A percentile compares a stretch with the other conserved stretches of the same genome.
Conservation (phyloP, 2,113 vertebrate species). For the Bos javanicus region DNA sequence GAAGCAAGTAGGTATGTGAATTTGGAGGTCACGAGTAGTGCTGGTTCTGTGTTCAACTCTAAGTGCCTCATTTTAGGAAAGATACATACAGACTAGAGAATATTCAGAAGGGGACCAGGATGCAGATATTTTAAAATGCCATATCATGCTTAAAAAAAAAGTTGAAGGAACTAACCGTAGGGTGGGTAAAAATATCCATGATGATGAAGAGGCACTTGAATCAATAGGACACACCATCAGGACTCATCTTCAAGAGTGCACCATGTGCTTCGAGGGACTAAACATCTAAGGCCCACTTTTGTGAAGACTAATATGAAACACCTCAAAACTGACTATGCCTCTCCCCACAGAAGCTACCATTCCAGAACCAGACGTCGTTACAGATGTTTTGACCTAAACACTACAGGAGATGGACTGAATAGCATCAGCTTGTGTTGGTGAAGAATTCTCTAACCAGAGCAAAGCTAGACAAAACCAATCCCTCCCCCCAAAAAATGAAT, state of each 20-base stretch:
- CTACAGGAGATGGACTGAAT: neutral
- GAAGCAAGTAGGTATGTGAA: neutral
- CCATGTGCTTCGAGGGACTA: neutral
- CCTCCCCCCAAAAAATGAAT: neutral
- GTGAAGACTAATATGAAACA: neutral
- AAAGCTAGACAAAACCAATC: neutral
- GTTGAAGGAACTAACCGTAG: neutral
- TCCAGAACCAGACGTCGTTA: neutral
- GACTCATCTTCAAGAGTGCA: neutral
- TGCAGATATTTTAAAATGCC: neutral
- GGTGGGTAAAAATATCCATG: neutral
- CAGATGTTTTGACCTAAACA: neutral
- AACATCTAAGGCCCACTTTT: neutral
- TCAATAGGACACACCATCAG: neutral
- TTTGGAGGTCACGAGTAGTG: neutral
- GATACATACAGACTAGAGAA: neutral
- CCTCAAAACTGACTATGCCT: neutral
- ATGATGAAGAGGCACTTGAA: neutral
- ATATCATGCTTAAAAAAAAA: neutral
- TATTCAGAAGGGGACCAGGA: neutral
- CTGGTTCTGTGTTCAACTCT: neutral
- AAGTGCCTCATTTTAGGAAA: neutral
- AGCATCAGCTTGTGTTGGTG: neutral
- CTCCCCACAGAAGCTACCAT: neutral
- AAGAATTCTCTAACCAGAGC: neutral